Base-by-base conservation (phyloP, 1,140 invertebrate genomes). In the Polypedilum pembai region DNA sequence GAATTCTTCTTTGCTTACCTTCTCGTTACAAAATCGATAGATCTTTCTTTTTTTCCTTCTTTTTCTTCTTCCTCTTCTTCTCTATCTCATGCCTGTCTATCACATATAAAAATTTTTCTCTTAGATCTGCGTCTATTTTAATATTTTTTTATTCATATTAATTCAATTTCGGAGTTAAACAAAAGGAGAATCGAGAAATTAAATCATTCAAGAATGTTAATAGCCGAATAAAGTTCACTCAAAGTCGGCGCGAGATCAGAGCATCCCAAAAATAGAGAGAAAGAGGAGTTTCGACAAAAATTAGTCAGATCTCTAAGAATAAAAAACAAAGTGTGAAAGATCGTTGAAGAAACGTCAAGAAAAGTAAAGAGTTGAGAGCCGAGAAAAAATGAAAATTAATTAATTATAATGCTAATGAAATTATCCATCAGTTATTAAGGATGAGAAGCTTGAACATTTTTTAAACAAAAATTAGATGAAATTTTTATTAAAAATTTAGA, bases 361-460 rank as follows among this genome's bases (percentile, higher is more conserved):
- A 45, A 45, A 45, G 15, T 45, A 45, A 56, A 56, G 45, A 56
- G 45, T 12, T n/a, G n/a, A n/a, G 15, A 56, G 45, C 12, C 12
- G 45, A 56, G 10, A 56, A 56, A 4, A 45, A 12, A 45, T 12
- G n/a, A 15, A 56, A 56, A 56, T 56, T 56, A 56, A 56, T 56
- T 56, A 56, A 56, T 56, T 56, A 56, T 56, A 56, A 56, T 56
- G 45, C 45, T 56, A 56, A 56, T 56, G 45, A 56, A 56, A 56
- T 56, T 56, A 56, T 56, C 45, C 45, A 56, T n/a, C 45, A 56
- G 12, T 5, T 33, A 33, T 3, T 33, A 33, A 33, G 24, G 24
- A 33, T 33, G 24, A 5, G 24, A 33, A 33, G 1, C 24, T 33
- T n/a, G n/a, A n/a, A n/a, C n/a, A n/a, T 33, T 33, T 33, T 33